Conservation (phyloP, 2,888 invertebrate species). For the Eurois occulta region DNA sequence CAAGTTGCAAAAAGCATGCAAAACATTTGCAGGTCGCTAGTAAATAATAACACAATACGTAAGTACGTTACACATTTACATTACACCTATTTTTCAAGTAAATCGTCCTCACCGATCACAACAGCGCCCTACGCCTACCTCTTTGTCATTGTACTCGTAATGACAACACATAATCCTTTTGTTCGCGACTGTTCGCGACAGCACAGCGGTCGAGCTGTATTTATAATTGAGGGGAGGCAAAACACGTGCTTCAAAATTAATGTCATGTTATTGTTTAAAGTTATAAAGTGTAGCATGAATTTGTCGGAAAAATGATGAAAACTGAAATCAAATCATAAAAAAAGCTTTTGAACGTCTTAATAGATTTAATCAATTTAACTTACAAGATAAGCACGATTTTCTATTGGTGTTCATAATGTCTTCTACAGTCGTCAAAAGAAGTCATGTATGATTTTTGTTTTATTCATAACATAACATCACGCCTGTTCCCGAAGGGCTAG, state of each 20-base stretch:
- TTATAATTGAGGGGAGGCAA: slow-evolving; percentile 24
- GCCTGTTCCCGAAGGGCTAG: too few relatives aligned
- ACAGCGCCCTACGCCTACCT: not conserved
- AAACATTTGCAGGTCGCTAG: not conserved
- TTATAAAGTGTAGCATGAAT: not conserved
- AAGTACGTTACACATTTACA: not conserved
- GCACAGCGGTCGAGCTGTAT: slow-evolving; percentile 13
- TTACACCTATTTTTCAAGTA: slow-evolving; percentile 24
- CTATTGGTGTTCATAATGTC: not conserved
- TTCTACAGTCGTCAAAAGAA: not conserved
- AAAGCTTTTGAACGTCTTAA: not conserved
- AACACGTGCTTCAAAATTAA: slow-evolving; percentile 18
- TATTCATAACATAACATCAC: too few relatives aligned
- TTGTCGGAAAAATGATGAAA: too few relatives aligned
- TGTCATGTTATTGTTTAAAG: not conserved
- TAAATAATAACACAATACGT: slow-evolving; percentile 1
- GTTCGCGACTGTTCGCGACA: slow-evolving; percentile 41
- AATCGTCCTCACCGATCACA: slow-evolving; percentile 36
- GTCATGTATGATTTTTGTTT: not conserved
- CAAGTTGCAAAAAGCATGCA: not conserved
- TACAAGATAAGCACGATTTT: not conserved
- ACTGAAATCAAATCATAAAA: not conserved
- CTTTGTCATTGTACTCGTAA: slow-evolving; percentile 45
- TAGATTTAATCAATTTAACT: not conserved
- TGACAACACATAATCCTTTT: slow-evolving; percentile 37